Conservation (phyloP, 30 jellyfish, hydroid and myxozoan species). For the Morbakka virulenta region DNA sequence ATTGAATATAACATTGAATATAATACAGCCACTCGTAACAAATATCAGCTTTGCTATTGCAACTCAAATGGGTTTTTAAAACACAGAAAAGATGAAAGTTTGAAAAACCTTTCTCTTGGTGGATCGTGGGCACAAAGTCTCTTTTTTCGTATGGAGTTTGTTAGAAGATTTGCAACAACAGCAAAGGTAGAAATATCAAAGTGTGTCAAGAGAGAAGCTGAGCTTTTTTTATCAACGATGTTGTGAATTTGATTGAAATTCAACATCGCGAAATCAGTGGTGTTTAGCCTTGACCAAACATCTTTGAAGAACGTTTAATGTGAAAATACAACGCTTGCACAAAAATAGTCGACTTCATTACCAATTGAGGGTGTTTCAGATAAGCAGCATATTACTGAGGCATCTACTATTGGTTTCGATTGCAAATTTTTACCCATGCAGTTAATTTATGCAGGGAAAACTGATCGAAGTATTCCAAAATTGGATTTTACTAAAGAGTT, state of each 20-base stretch:
- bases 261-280: constrained; percentile 1
- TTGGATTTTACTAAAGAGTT: neutral
- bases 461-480: neutral
- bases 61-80: constrained; percentile 9
- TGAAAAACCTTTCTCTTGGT: neutral
- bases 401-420: neutral
- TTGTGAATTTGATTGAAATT: neutral
- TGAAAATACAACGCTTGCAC: too few species aligned
- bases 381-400: neutral
- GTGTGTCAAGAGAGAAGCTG: neutral
- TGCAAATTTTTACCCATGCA: constrained; percentile 1
- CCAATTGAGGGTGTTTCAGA: neutral
- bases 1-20: too few species aligned
- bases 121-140: constrained; percentile 26
- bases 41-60: neutral
- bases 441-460: neutral
- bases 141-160: neutral
- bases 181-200: neutral
- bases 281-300: constrained; percentile 6
- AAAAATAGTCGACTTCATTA: too few species aligned
- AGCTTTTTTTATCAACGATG: neutral
- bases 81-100: constrained; percentile 6
- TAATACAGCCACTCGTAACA: too few species aligned
- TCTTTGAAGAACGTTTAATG: constrained; percentile 17
- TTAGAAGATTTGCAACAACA: neutral